A percentile compares a stretch with the other conserved stretches of the same genome.
These are phyloP conservation scores for Tautogolabrus adspersus DNA, from an alignment of 2,113 vertebrate genomes.

Conservation along the genomic window DNA sequence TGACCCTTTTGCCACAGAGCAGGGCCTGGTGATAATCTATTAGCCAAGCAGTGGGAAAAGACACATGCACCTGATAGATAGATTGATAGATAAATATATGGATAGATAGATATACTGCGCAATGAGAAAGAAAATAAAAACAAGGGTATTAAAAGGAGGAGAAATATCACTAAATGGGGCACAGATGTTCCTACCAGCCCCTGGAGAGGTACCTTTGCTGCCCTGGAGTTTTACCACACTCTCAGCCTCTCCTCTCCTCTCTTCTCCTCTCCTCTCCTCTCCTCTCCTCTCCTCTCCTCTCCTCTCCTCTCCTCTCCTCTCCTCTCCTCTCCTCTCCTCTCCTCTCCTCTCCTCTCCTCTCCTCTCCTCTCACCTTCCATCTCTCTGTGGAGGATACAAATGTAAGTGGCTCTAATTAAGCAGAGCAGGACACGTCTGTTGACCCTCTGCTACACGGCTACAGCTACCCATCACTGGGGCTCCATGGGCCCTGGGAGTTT, in stretches of 20 bases:
- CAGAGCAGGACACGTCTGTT: conserved; percentile 68
- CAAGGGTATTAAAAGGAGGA: conserved; percentile 33
- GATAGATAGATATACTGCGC: not conserved
- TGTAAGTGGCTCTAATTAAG: conserved; percentile 63
- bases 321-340: conserved; percentile 8
- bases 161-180: conserved; percentile 72
- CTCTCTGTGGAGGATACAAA: too few species aligned
- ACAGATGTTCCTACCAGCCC: conserved; percentile 78
- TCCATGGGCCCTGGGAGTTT: conserved; percentile 32
- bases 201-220: conserved; percentile 71
- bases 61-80: not conserved
- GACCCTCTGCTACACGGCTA: conserved; percentile 63
- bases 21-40: conserved; percentile 46
- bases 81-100: not conserved
- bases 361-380: not conserved
- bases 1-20: conserved; percentile 38
- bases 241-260: conserved; percentile 63
- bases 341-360: conserved; percentile 14
- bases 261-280: conserved; percentile 9
- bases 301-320: too few species aligned
- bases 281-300: not conserved
- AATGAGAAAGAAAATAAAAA: conserved; percentile 10
- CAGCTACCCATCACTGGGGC: conserved; percentile 58
- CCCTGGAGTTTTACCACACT: conserved; percentile 73
- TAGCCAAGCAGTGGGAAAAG: conserved; percentile 13